phyloP scores from a whole-genome alignment of 2,113 vertebrate genomes.

The Enhydra lutris region DNA sequence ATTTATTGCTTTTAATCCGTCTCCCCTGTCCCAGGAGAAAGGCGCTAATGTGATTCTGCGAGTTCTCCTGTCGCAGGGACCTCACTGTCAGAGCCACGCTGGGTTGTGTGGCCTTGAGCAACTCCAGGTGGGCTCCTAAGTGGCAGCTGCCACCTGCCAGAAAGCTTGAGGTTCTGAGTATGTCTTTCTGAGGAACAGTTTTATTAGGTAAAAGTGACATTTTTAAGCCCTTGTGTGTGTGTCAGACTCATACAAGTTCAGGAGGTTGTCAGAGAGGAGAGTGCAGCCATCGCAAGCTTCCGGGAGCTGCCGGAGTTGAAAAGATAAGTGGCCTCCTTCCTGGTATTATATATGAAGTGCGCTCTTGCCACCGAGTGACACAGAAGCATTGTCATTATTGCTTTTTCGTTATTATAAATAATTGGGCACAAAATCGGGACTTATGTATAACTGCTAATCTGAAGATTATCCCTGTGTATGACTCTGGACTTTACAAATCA shows the following conservation, averaged over 20 bases:
- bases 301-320: background rate
- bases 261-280: background rate
- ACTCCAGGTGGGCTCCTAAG: background rate
- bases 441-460: background rate
- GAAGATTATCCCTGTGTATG: background rate
- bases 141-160: background rate
- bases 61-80: background rate
- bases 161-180: background rate
- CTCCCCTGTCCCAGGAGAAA: background rate
- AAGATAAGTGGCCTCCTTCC: background rate
- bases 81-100: background rate
- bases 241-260: conserved; percentile 9
- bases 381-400: background rate
- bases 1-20: background rate
- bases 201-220: conserved; percentile 17
- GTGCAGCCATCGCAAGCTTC: background rate
- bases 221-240: background rate
- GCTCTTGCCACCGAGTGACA: background rate
- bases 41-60: rapidly evolving
- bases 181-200: background rate
- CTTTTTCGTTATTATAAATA: background rate
- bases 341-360: background rate
- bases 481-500: background rate
- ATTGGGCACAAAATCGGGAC: background rate
- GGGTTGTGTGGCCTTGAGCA: background rate